These are phyloP conservation scores for Lordiphosa clarofinis DNA, from an alignment of 1,140 invertebrate species.

Conservation along the genomic window DNA sequence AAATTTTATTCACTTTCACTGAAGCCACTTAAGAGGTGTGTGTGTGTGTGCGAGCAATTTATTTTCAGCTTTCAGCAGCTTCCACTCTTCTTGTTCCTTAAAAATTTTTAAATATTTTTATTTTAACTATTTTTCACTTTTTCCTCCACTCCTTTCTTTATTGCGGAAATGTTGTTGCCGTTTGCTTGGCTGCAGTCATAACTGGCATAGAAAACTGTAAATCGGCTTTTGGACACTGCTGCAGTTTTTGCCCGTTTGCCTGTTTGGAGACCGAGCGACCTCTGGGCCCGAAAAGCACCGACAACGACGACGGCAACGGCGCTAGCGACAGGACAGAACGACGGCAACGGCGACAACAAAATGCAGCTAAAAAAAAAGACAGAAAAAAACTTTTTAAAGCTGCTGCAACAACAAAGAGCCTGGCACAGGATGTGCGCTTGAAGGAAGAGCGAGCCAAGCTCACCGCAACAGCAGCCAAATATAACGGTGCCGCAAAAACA, in stretches of 20 bases:
- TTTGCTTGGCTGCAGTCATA: conserved; percentile 67
- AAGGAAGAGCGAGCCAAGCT: conserved; percentile 57
- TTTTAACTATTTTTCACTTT: conserved; percentile 4
- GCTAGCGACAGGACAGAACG: conserved; percentile 23
- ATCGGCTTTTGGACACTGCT: conserved; percentile 73
- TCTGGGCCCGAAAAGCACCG: conserved; percentile 68
- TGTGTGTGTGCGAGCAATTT: conserved; percentile 1
- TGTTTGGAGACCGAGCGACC: conserved; percentile 64
- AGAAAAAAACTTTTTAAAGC: conserved; percentile 53
- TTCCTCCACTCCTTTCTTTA: conserved; percentile 8
- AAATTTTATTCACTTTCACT: conserved; percentile 58
- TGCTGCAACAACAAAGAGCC: conserved; percentile 29
- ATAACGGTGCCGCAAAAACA: conserved; percentile 64
- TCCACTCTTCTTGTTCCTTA: background rate
- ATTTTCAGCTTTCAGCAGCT: background rate
- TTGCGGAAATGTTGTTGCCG: conserved; percentile 62
- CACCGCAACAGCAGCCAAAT: conserved; percentile 44
- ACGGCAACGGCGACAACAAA: conserved; percentile 54
- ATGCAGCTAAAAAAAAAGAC: conserved; percentile 53
- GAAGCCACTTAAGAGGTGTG: conserved; percentile 4
- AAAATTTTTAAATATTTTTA: background rate
- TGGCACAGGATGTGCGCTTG: conserved; percentile 48
- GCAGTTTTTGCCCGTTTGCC: conserved; percentile 35
- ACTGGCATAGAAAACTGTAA: conserved; percentile 74
- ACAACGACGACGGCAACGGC: conserved; percentile 24